These are phyloP conservation scores for Saguinus imperator DNA, from an alignment of 2,113 vertebrate genomes.

Conservation along the genomic window DNA sequence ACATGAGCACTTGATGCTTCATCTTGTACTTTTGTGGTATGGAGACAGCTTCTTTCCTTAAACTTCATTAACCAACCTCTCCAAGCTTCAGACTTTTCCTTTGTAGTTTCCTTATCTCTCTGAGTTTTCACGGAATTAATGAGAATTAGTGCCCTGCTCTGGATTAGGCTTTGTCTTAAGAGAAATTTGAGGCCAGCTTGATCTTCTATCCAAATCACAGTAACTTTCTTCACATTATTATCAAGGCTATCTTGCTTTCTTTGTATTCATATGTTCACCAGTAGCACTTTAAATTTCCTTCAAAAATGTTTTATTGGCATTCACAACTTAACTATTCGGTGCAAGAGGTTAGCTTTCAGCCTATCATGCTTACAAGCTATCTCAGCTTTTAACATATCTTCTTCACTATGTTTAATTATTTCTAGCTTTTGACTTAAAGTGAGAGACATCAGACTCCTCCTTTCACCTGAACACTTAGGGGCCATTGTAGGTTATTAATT, in stretches of 20 bases:
- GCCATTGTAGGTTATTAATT: not conserved
- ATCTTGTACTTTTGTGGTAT: not conserved
- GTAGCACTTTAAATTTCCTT: not conserved
- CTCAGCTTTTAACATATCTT: not conserved
- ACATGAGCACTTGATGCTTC: not conserved
- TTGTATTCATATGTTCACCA: not conserved
- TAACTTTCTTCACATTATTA: not conserved
- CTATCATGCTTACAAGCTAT: not conserved
- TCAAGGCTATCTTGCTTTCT: not conserved
- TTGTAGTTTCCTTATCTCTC: not conserved
- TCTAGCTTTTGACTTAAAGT: not conserved
- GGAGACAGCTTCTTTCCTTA: not conserved
- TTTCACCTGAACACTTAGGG: not conserved
- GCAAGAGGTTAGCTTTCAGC: not conserved
- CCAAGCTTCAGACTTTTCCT: not conserved
- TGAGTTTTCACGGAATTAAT: not conserved
- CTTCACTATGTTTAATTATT: not conserved
- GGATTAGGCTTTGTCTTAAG: not conserved
- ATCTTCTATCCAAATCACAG: not conserved
- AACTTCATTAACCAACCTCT: not conserved
- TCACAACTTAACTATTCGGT: not conserved
- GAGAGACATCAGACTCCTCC: not conserved
- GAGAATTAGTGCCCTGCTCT: not conserved
- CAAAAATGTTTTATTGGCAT: not conserved
- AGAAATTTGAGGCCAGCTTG: not conserved